Evolutionary conservation across 2,113 vertebrate genomes (phyloP), one percentile per base, ranked within the genome.

Genomic region (Orthonyx spaldingii): DNA sequence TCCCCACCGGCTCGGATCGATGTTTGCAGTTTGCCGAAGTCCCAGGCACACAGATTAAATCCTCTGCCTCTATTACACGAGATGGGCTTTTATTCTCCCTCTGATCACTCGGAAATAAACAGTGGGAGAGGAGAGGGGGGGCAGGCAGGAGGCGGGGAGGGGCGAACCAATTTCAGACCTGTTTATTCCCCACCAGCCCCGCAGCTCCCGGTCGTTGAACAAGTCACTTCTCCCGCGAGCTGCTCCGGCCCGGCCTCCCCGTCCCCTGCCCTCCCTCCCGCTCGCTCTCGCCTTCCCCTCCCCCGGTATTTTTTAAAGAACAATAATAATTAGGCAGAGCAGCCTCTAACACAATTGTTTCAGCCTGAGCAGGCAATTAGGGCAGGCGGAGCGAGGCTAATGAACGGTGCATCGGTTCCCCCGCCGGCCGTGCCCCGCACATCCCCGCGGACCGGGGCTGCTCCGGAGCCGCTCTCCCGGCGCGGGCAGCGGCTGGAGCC

Each of bases 291-390:
- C 83, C 50, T 84, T 71, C 49, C 39, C 47, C 85, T 64, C 83
- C 88, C 71, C 80, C 83, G 75, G 87, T 89, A 89, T 92, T 92
- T 95, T 94, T 64, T 91, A 91, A 95, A 95, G 96, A 97, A 97
- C 96, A 96, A 95, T 97, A 94, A 96, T 97, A 97, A 97, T 97
- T 96, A 97, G 96, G 92, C 95, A 97, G 96, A 96, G 94, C 96
- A 97, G 96, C 95, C 95, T 97, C 96, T 97, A 97, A 97, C 96
- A 96, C 96, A 95, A 97, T 97, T 74, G 92, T 97, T 97, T 97
- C 97, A 97, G 97, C 97, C 95, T 96, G 94, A 97, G 22, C 96
- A 96, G 92, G 93, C 97, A 97, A 97, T 97, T 97, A 97, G 97
- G 97, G 92, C 97, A 97, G 97, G 93, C 97, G 71, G 95, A 90